Conservation (phyloP, 2,797 vertebrate species). For the Sparidentex hasta region DNA sequence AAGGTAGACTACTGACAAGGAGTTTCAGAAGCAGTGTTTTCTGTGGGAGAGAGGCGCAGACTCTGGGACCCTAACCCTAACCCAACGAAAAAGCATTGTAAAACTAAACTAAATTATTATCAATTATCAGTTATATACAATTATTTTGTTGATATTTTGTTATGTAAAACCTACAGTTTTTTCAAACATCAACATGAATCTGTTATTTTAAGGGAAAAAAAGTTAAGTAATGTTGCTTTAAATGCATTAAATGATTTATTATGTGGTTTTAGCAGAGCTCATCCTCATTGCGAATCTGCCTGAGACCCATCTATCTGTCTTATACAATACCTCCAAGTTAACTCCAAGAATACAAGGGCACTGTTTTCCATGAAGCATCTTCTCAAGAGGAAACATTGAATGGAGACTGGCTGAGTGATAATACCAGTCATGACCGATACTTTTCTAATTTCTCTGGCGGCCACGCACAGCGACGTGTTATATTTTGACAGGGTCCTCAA, state of each 20-base stretch:
- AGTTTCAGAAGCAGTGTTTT: too few relatives aligned
- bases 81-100: too few relatives aligned
- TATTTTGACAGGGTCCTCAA: conserved; percentile 26
- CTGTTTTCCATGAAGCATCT: conserved; percentile 10
- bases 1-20: too few relatives aligned
- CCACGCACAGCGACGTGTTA: conserved; percentile 20
- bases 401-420: conserved; percentile 7
- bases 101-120: background rate
- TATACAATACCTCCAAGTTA: conserved; percentile 12
- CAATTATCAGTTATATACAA: too few relatives aligned
- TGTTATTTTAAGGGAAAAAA: too few relatives aligned
- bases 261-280: background rate
- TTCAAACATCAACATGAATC: too few relatives aligned
- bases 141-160: too few relatives aligned
- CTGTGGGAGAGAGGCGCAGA: too few relatives aligned
- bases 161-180: too few relatives aligned
- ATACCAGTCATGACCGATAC: conserved; percentile 13
- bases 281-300: background rate
- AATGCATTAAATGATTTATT: conserved; percentile 3
- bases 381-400: background rate
- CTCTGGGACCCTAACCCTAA: too few relatives aligned
- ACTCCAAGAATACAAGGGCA: conserved; percentile 9
- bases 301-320: conserved; percentile 2
- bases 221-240: too few relatives aligned
- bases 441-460: conserved; percentile 34